Evolutionary conservation across 92 coral and sea anemone genomes (phyloP).

Genomic region (Bergia puertoricense): DNA sequence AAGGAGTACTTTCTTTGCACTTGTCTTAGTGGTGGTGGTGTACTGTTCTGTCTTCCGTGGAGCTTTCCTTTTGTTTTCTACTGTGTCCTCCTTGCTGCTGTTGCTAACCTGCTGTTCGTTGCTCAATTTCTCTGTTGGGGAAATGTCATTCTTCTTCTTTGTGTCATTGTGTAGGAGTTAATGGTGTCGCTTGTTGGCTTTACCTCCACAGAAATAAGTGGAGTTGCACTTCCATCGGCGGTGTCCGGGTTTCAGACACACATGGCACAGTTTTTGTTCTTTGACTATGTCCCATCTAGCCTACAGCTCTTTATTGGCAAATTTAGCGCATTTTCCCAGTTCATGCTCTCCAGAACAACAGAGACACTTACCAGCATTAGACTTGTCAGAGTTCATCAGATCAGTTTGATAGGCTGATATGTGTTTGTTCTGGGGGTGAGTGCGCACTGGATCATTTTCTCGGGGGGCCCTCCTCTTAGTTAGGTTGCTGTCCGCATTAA

Average conservation of each 20-base stretch:
- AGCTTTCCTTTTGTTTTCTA: not conserved
- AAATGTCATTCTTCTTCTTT: slow-evolving; percentile 1
- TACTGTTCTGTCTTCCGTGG: slow-evolving; percentile 50
- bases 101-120: slow-evolving; percentile 13
- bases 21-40: slow-evolving; percentile 45
- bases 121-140: not conserved
- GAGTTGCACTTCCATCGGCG: slow-evolving; percentile 21
- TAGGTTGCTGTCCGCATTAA: not conserved
- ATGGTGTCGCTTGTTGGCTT: slow-evolving; percentile 19
- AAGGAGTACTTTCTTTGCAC: slow-evolving; percentile 47
- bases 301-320: not conserved
- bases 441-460: not conserved
- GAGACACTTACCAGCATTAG: slow-evolving; percentile 9
- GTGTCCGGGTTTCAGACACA: slow-evolving; percentile 44
- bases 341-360: slow-evolving; percentile 43
- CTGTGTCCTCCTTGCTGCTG: not conserved
- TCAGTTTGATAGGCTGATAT: slow-evolving; percentile 13
- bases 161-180: slow-evolving; percentile 24
- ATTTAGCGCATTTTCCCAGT: slow-evolving; percentile 13
- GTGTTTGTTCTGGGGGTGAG: slow-evolving; percentile 8
- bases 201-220: slow-evolving; percentile 21
- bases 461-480: not conserved
- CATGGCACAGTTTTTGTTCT: slow-evolving; percentile 43
- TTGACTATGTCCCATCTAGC: slow-evolving; percentile 42
- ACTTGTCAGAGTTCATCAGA: not conserved